A percentile compares a stretch with the other conserved stretches of the same genome.
Conservation (phyloP, 2,797 vertebrate species). For the Antennarius maculatus region DNA sequence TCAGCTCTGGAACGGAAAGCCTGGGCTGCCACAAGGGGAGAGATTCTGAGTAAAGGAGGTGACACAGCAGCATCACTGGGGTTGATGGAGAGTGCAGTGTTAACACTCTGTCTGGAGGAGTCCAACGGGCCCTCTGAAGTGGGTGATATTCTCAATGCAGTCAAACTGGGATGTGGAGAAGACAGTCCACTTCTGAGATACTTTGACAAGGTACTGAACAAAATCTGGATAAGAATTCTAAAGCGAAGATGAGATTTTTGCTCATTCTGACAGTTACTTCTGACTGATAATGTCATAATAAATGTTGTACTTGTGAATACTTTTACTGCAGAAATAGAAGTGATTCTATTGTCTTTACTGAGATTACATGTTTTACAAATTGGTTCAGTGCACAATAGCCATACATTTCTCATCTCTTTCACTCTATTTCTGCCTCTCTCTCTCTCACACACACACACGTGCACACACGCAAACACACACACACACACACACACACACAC, state of each 20-base stretch:
- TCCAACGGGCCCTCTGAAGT: slow-evolving; percentile 68
- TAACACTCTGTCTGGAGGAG: slow-evolving; percentile 80
- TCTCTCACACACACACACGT: too few relatives aligned
- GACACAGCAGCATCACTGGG: slow-evolving; percentile 66
- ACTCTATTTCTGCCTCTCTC: too few relatives aligned
- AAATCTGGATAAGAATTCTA: background rate
- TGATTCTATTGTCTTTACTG: too few relatives aligned
- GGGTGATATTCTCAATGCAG: slow-evolving; percentile 75
- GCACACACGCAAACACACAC: too few relatives aligned
- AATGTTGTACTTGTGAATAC: too few relatives aligned
- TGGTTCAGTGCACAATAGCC: too few relatives aligned
- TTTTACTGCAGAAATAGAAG: background rate
- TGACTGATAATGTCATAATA: background rate
- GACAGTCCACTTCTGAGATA: slow-evolving; percentile 72
- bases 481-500: too few relatives aligned
- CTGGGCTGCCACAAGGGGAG: slow-evolving; percentile 76
- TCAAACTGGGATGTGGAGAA: slow-evolving; percentile 75
- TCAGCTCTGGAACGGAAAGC: slow-evolving; percentile 76
- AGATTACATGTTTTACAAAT: too few relatives aligned
- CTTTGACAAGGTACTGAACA: slow-evolving; percentile 81
- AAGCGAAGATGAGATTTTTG: background rate
- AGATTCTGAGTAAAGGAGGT: slow-evolving; percentile 70
- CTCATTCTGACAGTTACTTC: background rate
- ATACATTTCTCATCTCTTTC: background rate
- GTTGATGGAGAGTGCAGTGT: slow-evolving; percentile 81